Evolutionary conservation across 2,888 invertebrate species (phyloP).

Genomic region (Nomada fabriciana): DNA sequence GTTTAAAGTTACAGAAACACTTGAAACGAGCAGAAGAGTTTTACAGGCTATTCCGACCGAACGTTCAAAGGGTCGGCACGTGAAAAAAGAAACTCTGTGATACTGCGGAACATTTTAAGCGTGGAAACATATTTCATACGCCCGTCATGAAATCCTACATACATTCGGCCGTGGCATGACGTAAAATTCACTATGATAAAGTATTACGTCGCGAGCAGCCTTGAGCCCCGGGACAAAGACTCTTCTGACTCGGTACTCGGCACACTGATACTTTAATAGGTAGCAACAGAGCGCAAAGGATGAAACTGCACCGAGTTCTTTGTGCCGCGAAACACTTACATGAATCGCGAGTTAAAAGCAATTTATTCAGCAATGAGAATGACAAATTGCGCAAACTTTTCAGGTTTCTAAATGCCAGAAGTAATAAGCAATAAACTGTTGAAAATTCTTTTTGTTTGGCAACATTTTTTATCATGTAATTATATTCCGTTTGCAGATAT

Average conservation of each 20-base stretch:
- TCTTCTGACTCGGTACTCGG: slow-evolving; percentile 4
- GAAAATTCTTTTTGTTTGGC: not conserved
- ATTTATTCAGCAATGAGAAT: not conserved
- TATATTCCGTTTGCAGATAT: not conserved
- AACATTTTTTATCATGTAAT: too few relatives aligned
- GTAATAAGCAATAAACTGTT: not conserved
- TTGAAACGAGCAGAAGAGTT: not conserved
- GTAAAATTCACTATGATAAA: slow-evolving; percentile 26
- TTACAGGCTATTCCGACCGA: too few relatives aligned
- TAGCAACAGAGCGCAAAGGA: slow-evolving; percentile 8
- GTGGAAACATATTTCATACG: not conserved
- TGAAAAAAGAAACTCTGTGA: not conserved
- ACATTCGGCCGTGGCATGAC: not conserved
- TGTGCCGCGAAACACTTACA: not conserved
- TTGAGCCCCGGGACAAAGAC: slow-evolving; percentile 12
- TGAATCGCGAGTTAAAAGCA: not conserved
- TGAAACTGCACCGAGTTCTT: slow-evolving; percentile 22
- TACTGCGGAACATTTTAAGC: not conserved
- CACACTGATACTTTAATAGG: slow-evolving; percentile 19
- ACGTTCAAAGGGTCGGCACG: slow-evolving; percentile 3
- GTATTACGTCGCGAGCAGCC: slow-evolving; percentile 26
- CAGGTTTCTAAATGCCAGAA: not conserved
- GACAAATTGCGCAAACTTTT: not conserved
- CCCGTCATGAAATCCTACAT: not conserved
- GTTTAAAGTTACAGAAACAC: slow-evolving; percentile 21